Conservation (phyloP, 2,888 invertebrate species). For the Suillia variegata region DNA sequence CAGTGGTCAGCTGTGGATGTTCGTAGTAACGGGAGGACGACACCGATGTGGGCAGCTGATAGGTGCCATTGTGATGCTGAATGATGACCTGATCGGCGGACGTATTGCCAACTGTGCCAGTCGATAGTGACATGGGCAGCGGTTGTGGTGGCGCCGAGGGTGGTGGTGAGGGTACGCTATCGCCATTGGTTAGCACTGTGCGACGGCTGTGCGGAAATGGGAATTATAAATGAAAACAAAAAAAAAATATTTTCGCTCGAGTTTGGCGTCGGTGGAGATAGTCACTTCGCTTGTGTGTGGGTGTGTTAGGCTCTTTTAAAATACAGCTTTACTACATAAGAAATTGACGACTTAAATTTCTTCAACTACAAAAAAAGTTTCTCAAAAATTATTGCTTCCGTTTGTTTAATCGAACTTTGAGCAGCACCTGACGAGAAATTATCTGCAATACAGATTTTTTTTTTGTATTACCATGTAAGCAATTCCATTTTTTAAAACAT, state of each 20-base stretch:
- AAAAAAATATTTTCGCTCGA: constrained; percentile 26
- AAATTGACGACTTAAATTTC: no score
- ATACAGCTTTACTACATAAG: not conserved
- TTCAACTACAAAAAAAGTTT: not conserved
- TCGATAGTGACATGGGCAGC: constrained; percentile 39
- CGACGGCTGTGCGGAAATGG: constrained; percentile 35
- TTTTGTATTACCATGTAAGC: no score
- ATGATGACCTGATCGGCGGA: constrained; percentile 41
- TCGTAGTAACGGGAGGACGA: constrained; percentile 48
- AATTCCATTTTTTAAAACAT: no score
- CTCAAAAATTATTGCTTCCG: not conserved
- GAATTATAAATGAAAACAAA: constrained; percentile 17
- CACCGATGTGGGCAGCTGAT: constrained; percentile 38
- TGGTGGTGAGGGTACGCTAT: constrained; percentile 35
- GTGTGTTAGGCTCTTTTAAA: not conserved
- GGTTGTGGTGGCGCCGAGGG: constrained; percentile 30
- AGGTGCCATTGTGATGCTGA: constrained; percentile 35
- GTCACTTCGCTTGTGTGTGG: constrained; percentile 2
- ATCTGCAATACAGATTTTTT: not conserved
- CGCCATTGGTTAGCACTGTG: constrained; percentile 41
- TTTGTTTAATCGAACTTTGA: not conserved
- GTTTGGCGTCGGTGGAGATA: constrained; percentile 16
- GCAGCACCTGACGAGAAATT: not conserved
- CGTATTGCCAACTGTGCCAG: constrained; percentile 40
- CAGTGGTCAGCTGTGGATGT: constrained; percentile 54